Percentiles rank a stretch among this genome's conserved stretches.
phyloP scores from a whole-genome alignment of 2,888 invertebrate genomes.

The Drosophila barbarae region DNA sequence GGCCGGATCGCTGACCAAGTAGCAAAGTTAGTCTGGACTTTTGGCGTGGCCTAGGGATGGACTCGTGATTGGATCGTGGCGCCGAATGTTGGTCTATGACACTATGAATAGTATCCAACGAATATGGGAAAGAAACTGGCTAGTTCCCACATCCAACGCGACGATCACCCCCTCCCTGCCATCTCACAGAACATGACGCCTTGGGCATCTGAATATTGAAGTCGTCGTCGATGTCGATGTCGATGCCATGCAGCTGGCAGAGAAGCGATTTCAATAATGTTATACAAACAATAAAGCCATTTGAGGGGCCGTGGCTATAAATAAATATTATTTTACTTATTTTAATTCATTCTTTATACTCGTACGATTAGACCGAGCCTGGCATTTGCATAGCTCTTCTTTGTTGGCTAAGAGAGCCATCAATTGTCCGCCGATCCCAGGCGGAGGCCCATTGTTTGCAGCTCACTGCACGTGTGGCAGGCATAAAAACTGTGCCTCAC shows the following conservation, averaged over 20 bases:
- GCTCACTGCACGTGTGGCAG: constrained; percentile 54
- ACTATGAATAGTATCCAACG: constrained; percentile 7
- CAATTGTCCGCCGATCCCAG: constrained; percentile 48
- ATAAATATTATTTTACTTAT: constrained; percentile 61
- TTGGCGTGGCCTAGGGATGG: constrained; percentile 29
- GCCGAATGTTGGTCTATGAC: constrained; percentile 5
- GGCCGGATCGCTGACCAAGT: constrained; percentile 14
- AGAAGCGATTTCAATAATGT: constrained; percentile 52
- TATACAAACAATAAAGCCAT: constrained; percentile 66
- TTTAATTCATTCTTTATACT: constrained; percentile 53
- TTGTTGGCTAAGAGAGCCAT: constrained; percentile 52
- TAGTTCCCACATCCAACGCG: constrained; percentile 7
- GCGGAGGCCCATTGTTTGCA: constrained; percentile 44
- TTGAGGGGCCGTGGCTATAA: constrained; percentile 62
- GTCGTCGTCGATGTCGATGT: constrained; percentile 22
- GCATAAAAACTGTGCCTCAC: constrained; percentile 24
- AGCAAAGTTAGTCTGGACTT: constrained; percentile 21
- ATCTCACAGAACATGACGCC: constrained; percentile 57
- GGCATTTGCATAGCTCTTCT: constrained; percentile 55
- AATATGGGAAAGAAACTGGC: constrained; percentile 8
- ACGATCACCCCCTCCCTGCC: constrained; percentile 5
- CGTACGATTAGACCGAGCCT: constrained; percentile 31
- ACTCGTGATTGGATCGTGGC: constrained; percentile 14
- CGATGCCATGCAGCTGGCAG: constrained; percentile 55
- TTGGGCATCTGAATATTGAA: constrained; percentile 45